A percentile compares a stretch with the other conserved stretches of the same genome.
Evolutionary conservation across 2,113 vertebrate genomes (phyloP).

Genomic region (Lagopus leucura): DNA sequence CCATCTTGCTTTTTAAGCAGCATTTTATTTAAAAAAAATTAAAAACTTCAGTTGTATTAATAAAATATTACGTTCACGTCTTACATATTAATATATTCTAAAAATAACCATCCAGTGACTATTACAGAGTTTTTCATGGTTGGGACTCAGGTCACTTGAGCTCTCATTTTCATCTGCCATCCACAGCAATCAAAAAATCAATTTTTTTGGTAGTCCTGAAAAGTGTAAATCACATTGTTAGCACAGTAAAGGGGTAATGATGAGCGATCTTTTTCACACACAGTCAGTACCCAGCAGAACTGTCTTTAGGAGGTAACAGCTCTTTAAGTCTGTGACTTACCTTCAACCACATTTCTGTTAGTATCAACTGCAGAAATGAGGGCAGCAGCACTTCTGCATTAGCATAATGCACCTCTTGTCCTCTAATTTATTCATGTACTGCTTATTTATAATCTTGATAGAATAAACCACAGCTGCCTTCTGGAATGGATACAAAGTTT

Average conservation of each 20-base stretch:
- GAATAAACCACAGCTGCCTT: not conserved
- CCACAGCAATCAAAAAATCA: constrained; percentile 77
- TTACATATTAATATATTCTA: constrained; percentile 59
- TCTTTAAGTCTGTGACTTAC: not conserved
- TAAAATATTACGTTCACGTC: constrained; percentile 4
- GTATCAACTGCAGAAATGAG: not conserved
- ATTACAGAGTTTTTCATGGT: not conserved
- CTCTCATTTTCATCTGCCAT: constrained; percentile 49
- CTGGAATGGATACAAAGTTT: not conserved
- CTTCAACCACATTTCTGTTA: not conserved
- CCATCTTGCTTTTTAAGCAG: not conserved
- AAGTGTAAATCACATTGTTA: constrained; percentile 45
- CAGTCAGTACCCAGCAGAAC: not conserved
- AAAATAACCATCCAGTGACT: constrained; percentile 31
- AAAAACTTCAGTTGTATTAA: constrained; percentile 42
- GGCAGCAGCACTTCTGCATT: not conserved
- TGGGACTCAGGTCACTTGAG: not conserved
- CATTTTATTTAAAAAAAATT: constrained; percentile 45
- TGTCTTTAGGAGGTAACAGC: not conserved
- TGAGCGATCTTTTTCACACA: too few species aligned
- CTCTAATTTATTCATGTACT: not conserved
- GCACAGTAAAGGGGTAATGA: not conserved
- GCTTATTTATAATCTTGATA: not conserved
- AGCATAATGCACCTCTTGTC: not conserved
- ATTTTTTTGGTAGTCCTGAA: constrained; percentile 79